Conservation (phyloP, 2,113 vertebrate species). For the Chloroceryle aenea region DNA sequence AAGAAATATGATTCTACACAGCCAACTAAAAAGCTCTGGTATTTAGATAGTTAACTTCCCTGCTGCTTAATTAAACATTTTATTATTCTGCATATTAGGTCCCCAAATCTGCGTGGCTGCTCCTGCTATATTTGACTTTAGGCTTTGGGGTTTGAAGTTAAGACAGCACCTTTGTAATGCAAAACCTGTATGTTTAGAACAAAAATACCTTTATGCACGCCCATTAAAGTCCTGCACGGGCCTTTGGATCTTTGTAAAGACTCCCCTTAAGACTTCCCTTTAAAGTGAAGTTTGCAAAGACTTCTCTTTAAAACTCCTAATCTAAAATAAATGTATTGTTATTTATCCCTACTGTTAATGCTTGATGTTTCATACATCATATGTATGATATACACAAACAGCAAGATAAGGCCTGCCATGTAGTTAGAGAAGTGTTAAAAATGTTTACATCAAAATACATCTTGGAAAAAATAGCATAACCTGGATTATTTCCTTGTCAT, state of each 20-base stretch:
- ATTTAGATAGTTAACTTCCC: not conserved
- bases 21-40: not conserved
- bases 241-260: not conserved
- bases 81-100: not conserved
- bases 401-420: not conserved
- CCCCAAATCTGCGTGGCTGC: not conserved
- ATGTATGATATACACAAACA: not conserved
- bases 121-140: not conserved
- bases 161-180: not conserved
- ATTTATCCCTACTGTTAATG: not conserved
- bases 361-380: not conserved
- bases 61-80: not conserved
- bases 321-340: not conserved
- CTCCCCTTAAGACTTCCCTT: not conserved
- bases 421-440: not conserved
- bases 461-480: not conserved
- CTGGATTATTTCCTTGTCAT: not conserved
- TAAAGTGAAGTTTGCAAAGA: not conserved
- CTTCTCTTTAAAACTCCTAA: not conserved
- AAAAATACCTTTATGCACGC: not conserved
- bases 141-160: not conserved
- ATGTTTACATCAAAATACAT: not conserved
- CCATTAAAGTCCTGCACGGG: not conserved
- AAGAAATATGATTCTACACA: not conserved
- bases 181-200: not conserved